A percentile compares a stretch with the other conserved stretches of the same genome.
These are phyloP conservation scores for Otus sunia DNA, from an alignment of 2,113 vertebrate species.

Conservation along the genomic window DNA sequence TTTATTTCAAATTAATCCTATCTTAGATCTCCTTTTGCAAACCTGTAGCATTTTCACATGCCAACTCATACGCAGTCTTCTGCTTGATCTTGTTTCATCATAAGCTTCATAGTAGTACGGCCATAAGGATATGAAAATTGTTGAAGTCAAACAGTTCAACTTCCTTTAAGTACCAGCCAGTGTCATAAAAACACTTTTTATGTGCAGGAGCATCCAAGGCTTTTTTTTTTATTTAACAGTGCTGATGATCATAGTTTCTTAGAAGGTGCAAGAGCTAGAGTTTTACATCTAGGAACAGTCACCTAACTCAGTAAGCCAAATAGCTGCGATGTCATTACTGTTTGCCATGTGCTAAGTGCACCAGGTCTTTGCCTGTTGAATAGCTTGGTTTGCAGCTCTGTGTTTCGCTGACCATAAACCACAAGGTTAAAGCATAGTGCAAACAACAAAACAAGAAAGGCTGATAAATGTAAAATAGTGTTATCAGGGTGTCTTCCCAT, in stretches of 20 bases:
- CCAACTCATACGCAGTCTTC: neutral
- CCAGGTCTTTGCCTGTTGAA: neutral
- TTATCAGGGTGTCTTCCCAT: constrained; percentile 29
- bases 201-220: neutral
- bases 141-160: neutral
- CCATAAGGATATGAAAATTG: neutral
- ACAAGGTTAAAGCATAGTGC: constrained; percentile 69
- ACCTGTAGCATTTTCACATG: neutral
- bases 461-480: constrained; percentile 31
- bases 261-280: neutral
- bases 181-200: neutral
- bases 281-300: neutral
- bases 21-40: neutral
- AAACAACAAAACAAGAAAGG: constrained; percentile 67
- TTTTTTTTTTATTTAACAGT: neutral
- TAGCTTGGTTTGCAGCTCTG: constrained; percentile 58
- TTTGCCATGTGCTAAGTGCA: neutral
- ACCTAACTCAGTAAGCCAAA: neutral
- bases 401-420: constrained; percentile 71
- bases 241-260: neutral
- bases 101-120: neutral
- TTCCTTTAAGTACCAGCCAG: neutral
- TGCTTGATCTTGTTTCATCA: neutral
- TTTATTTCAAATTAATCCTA: neutral
- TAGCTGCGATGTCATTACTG: neutral